These are phyloP conservation scores for Achlya flavicornis DNA, from an alignment of 2,888 invertebrate species.

Conservation along the genomic window DNA sequence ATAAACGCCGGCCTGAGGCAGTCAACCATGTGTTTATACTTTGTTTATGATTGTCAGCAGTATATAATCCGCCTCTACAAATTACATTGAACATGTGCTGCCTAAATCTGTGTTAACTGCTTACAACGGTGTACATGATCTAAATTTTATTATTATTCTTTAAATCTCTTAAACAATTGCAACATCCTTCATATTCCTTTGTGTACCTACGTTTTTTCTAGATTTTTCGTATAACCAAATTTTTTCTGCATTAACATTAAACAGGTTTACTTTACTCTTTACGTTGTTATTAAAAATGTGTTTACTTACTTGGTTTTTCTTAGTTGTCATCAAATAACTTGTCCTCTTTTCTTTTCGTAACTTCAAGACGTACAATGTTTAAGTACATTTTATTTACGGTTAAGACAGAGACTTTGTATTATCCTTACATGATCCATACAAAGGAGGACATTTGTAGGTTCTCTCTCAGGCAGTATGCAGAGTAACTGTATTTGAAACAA, in stretches of 20 bases:
- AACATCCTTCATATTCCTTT: neutral
- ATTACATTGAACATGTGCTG: conserved; percentile 44
- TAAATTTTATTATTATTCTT: conserved; percentile 20
- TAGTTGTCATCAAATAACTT: no score
- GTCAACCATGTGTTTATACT: conserved; percentile 23
- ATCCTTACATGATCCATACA: no score
- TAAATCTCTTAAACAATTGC: conserved; percentile 9
- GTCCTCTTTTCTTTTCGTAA: no score
- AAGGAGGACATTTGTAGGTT: no score
- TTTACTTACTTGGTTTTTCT: neutral
- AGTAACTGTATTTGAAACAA: neutral
- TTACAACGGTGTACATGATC: conserved; percentile 11
- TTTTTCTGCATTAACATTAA: neutral
- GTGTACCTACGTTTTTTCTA: neutral
- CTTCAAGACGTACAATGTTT: no score
- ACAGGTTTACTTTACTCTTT: neutral
- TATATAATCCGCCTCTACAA: conserved; percentile 32
- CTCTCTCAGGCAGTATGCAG: neutral
- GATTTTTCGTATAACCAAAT: neutral
- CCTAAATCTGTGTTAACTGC: conserved; percentile 42
- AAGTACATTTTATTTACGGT: no score
- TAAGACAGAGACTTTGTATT: no score
- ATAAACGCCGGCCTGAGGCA: neutral
- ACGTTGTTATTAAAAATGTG: neutral
- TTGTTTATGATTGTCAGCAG: conserved; percentile 31